A percentile compares a stretch with the other conserved stretches of the same genome.
Conservation (phyloP, 2,797 vertebrate genomes). For the Anniella stebbinsi region DNA sequence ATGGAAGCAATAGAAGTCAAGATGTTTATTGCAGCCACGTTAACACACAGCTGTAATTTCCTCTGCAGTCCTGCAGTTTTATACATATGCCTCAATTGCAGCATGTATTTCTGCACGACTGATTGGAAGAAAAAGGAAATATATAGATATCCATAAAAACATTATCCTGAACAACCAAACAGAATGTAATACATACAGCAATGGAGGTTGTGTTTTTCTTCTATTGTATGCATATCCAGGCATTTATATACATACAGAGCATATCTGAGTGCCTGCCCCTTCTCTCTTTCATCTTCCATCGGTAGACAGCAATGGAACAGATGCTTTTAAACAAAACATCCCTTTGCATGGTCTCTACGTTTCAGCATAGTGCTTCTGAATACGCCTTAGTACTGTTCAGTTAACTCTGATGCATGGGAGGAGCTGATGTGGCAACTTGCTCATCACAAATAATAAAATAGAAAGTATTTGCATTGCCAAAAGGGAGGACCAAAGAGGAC, state of each 20-base stretch:
- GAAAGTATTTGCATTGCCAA: too few species aligned
- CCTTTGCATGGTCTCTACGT: too few species aligned
- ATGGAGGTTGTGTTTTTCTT: not conserved
- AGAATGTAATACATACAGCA: not conserved
- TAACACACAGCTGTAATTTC: conserved; percentile 39
- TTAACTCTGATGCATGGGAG: too few species aligned
- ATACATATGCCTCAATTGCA: conserved; percentile 40
- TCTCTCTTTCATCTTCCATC: not conserved
- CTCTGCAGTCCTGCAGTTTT: conserved; percentile 38
- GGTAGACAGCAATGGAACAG: too few species aligned
- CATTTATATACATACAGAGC: not conserved
- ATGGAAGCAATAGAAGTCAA: conserved; percentile 7
- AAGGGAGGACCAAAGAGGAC: too few species aligned
- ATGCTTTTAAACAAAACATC: too few species aligned
- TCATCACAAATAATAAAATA: too few species aligned
- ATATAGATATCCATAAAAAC: not conserved
- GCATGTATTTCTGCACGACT: conserved; percentile 1
- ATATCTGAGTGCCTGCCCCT: not conserved
- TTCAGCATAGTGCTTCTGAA: not conserved
- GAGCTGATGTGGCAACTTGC: not conserved
- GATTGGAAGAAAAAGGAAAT: not conserved
- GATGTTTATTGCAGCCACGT: conserved; percentile 36
- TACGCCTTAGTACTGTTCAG: not conserved
- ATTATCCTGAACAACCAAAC: not conserved
- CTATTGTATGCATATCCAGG: not conserved